Percentiles rank a stretch among this genome's conserved stretches.
These are phyloP conservation scores for Decapterus maruadsi DNA, from an alignment of 2,797 vertebrate genomes.

Conservation along the genomic window DNA sequence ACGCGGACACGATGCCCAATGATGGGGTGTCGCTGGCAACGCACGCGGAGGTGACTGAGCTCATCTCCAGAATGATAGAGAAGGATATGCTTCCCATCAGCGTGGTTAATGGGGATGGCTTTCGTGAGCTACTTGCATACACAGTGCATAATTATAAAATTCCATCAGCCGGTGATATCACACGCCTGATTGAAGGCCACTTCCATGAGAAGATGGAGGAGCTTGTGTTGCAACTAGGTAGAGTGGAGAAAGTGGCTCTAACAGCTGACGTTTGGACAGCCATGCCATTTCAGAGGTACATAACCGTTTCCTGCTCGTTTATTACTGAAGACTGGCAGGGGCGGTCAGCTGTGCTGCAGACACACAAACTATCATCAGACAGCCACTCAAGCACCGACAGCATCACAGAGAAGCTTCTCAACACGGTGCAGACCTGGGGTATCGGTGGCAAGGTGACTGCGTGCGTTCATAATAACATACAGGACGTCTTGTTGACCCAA, in stretches of 20 bases:
- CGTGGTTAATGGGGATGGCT: conserved; percentile 63
- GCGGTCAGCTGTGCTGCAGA: conserved; percentile 74
- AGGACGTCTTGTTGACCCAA: not conserved
- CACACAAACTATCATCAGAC: conserved; percentile 60
- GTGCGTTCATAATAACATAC: conserved; percentile 68
- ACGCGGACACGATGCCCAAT: conserved; percentile 41
- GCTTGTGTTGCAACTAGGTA: conserved; percentile 56
- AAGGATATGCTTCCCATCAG: conserved; percentile 76
- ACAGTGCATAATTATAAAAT: conserved; percentile 67
- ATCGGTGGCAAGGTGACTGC: conserved; percentile 64
- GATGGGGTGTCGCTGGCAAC: conserved; percentile 38
- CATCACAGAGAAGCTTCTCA: conserved; percentile 52
- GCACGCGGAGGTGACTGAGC: conserved; percentile 67
- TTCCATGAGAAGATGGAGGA: conserved; percentile 69
- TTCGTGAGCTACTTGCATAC: conserved; percentile 64
- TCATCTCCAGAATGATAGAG: conserved; percentile 74
- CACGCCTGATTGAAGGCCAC: conserved; percentile 61
- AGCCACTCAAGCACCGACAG: conserved; percentile 4
- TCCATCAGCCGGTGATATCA: conserved; percentile 58
- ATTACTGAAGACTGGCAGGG: conserved; percentile 78
- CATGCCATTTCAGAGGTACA: conserved; percentile 68
- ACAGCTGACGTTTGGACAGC: conserved; percentile 75
- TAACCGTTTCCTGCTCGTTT: conserved; percentile 77
- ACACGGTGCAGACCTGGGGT: conserved; percentile 59
- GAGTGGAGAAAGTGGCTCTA: conserved; percentile 71